Conservation (phyloP, 2,888 invertebrate genomes). For the Volucella bombylans region DNA sequence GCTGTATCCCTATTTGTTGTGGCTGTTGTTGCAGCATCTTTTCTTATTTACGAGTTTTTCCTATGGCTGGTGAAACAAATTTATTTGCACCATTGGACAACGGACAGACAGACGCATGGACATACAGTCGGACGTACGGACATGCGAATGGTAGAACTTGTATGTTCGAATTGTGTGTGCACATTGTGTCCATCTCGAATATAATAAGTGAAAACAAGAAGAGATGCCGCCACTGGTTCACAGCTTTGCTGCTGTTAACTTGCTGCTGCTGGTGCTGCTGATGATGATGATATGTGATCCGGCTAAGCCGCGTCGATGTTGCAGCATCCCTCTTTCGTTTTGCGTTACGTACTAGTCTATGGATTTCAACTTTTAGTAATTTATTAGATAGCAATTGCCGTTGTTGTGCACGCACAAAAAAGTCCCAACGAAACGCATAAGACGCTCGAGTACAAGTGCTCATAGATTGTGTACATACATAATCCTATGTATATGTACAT, state of each 20-base stretch:
- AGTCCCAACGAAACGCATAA: background rate
- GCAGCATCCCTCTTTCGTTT: slow-evolving; percentile 62
- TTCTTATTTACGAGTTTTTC: slow-evolving; percentile 65
- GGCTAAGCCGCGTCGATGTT: slow-evolving; percentile 26
- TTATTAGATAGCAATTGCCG: slow-evolving; percentile 68
- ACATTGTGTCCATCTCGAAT: slow-evolving; percentile 59
- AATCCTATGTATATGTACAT: background rate
- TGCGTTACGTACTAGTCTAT: slow-evolving; percentile 68
- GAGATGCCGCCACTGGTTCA: slow-evolving; percentile 60
- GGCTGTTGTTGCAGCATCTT: slow-evolving; percentile 54
- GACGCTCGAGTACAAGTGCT: too few relatives aligned
- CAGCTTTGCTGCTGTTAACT: background rate
- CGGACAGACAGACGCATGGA: slow-evolving; percentile 11
- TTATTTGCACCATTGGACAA: slow-evolving; percentile 65
- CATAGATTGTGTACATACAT: background rate
- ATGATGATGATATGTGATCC: slow-evolving; percentile 55
- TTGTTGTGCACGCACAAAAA: slow-evolving; percentile 59
- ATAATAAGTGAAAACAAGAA: slow-evolving; percentile 65
- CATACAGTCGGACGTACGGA: slow-evolving; percentile 3
- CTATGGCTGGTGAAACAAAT: slow-evolving; percentile 46
- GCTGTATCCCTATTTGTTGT: slow-evolving; percentile 42
- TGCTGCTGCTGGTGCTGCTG: slow-evolving; percentile 27
- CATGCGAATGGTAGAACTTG: slow-evolving; percentile 30
- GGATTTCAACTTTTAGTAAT: slow-evolving; percentile 62
- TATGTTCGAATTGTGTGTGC: slow-evolving; percentile 45